Conservation (phyloP, 2,113 vertebrate species). For the Serinus canaria region DNA sequence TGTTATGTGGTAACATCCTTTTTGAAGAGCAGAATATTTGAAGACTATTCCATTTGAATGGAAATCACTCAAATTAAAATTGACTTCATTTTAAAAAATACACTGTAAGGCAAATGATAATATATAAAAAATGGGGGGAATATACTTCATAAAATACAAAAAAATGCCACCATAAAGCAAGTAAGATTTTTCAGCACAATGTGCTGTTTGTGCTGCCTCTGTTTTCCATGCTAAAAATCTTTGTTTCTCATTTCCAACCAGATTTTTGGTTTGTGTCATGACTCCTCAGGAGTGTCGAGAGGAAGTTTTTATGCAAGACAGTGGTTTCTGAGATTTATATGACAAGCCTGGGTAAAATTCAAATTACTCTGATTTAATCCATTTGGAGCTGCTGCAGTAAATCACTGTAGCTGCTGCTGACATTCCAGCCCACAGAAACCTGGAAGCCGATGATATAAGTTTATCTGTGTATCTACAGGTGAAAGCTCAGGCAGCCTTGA, state of each 20-base stretch:
- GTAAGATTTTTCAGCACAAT: background rate
- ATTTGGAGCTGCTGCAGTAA: slow-evolving; percentile 71
- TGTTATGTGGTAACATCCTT: background rate
- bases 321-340: slow-evolving; percentile 76
- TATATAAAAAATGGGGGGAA: background rate
- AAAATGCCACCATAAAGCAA: background rate
- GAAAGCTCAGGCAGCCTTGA: slow-evolving; percentile 61
- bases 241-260: background rate
- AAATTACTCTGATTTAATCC: slow-evolving; percentile 78
- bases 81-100: background rate
- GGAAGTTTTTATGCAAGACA: slow-evolving; percentile 73
- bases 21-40: background rate
- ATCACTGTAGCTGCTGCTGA: slow-evolving; percentile 71
- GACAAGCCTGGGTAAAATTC: slow-evolving; percentile 76
- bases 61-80: background rate
- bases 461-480: slow-evolving; percentile 73
- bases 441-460: slow-evolving; percentile 48
- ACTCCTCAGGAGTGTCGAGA: slow-evolving; percentile 44
- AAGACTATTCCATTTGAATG: background rate
- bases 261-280: slow-evolving; percentile 31
- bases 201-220: background rate
- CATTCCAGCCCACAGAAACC: slow-evolving; percentile 66
- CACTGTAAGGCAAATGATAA: background rate
- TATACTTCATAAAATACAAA: background rate
- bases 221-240: background rate